Evolutionary conservation across 2,888 invertebrate species (phyloP).

Genomic region (Drosophila kuntzei): DNA sequence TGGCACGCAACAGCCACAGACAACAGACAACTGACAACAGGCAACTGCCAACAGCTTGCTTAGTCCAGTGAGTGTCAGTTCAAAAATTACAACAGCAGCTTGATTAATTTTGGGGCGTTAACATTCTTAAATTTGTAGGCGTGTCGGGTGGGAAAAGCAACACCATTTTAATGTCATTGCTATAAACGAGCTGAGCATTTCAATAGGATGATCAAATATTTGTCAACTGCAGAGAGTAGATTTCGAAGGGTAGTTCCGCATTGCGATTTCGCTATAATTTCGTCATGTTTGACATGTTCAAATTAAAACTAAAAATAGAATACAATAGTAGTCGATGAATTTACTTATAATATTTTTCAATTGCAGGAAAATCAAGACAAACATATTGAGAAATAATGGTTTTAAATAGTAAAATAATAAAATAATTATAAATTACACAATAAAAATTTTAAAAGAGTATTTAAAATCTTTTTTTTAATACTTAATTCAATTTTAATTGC

Average conservation of each 20-base stretch:
- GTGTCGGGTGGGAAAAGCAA: constrained; percentile 56
- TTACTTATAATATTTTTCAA: too few species aligned
- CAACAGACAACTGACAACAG: constrained; percentile 12
- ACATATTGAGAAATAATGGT: too few species aligned
- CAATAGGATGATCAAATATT: constrained; percentile 20
- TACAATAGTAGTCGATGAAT: too few species aligned
- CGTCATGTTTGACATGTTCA: not conserved
- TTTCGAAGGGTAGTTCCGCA: constrained; percentile 8
- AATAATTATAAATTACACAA: too few species aligned
- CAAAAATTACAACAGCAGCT: constrained; percentile 74
- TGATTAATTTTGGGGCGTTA: constrained; percentile 78
- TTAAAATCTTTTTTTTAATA: too few species aligned
- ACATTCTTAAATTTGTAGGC: constrained; percentile 73
- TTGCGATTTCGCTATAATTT: not conserved
- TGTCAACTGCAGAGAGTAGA: constrained; percentile 7
- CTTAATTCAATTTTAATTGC: too few species aligned
- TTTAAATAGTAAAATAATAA: too few species aligned
- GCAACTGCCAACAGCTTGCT: constrained; percentile 1
- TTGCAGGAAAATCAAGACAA: too few species aligned
- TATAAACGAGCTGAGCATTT: constrained; percentile 23
- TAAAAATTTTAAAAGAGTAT: too few species aligned
- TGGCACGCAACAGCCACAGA: constrained; percentile 39
- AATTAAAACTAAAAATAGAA: too few species aligned
- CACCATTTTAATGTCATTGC: constrained; percentile 69
- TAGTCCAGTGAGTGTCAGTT: constrained; percentile 3